Base-by-base conservation (phyloP, 2,888 invertebrate species). In the Hermaeophaga mercurialis region DNA sequence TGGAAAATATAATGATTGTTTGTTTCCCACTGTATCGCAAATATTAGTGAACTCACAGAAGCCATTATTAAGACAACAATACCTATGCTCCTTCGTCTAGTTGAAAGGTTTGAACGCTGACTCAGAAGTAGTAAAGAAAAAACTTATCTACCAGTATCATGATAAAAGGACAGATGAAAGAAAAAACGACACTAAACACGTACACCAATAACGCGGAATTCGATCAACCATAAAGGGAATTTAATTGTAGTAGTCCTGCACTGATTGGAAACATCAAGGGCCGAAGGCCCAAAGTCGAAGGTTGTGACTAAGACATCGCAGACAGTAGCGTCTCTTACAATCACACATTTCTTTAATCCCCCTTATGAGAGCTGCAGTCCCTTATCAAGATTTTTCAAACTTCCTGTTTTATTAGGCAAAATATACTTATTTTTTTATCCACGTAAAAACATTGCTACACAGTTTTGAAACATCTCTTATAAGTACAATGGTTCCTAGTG, bases 141-240 rank as follows among this genome's bases (percentile, higher is more conserved):
- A 55, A 49, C 43, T 48, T 48, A 36, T 43, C 36, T 22, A 15
- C 33, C 41, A 24, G 43, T 55, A 41, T 41, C 54, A 47, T 54
- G 41, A 54, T 54, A 49, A 55, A 55, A 49, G 52, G 52, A 43
- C 33, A 52, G 44, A 52, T 43, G 52, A 44, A 52, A 52, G 52
- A 52, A 52, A 52, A 52, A 52, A 43, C 52, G 52, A 44, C 52
- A 52, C 52, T 52, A 52, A 56, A 63, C 60, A 63, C 63, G 63
- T 63, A 63, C 58, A 59, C 67, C 70, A 67, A 68, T 72, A 71
- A 72, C 69, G 69, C 70, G 68, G 66, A 70, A 74, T 73, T 74
- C 74, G 69, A 75, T 75, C 75, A 74, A 69, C 73, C 68, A 73
- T 74, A 74, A 74, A 74, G 73, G 72, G 73, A 73, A 73, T 73